Conservation (phyloP, 2,797 vertebrate genomes). For the Potorous gilbertii region DNA sequence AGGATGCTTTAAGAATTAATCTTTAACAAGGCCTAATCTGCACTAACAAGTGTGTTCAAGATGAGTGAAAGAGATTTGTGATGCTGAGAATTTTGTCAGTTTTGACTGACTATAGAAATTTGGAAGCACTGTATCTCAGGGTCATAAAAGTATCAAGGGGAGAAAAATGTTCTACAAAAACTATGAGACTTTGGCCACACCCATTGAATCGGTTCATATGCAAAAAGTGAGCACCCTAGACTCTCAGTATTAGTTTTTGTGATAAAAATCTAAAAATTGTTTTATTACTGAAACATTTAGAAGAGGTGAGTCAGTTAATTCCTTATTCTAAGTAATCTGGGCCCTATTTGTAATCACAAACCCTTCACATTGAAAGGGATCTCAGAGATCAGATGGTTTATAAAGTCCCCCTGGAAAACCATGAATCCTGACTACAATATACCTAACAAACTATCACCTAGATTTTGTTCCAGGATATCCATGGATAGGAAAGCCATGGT, state of each 20-base stretch:
- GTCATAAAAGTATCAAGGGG: slow-evolving; percentile 81
- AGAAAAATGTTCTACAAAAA: slow-evolving; percentile 75
- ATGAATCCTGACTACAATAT: not conserved
- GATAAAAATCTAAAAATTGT: not conserved
- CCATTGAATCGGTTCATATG: slow-evolving; percentile 44
- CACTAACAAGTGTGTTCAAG: slow-evolving; percentile 91
- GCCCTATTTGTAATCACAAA: not conserved
- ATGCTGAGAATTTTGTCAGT: slow-evolving; percentile 92
- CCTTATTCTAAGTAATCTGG: slow-evolving; percentile 34
- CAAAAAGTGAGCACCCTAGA: not conserved
- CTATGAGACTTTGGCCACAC: slow-evolving; percentile 53
- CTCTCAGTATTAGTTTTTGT: slow-evolving; percentile 1
- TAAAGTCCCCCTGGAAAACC: not conserved
- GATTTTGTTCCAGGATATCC: not conserved
- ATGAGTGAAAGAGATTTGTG: slow-evolving; percentile 89
- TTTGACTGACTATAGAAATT: slow-evolving; percentile 89
- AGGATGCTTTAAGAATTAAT: slow-evolving; percentile 96
- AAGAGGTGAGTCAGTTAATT: slow-evolving; percentile 45
- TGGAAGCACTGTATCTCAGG: slow-evolving; percentile 85
- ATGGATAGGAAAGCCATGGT: not conserved
- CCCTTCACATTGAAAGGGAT: not conserved
- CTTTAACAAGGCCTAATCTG: slow-evolving; percentile 98
- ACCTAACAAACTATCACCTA: not conserved
- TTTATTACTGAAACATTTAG: slow-evolving; percentile 38
- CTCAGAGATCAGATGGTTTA: not conserved